Base-by-base conservation (phyloP, 2,113 vertebrate species). In the Cottus gobio region DNA sequence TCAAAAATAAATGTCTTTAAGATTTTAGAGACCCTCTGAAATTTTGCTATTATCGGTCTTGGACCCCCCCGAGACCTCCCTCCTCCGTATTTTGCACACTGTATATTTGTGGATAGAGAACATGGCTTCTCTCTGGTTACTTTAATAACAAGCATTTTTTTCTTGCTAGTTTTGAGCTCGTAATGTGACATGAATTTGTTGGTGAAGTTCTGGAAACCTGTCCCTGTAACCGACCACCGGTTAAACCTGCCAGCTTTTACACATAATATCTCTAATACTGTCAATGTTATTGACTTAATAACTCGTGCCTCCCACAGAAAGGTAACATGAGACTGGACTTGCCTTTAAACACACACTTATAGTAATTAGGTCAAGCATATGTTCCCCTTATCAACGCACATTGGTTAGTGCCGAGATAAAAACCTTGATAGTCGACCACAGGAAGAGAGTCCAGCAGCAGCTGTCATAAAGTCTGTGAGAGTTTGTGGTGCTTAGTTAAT, bases 161-260 rank as follows among this genome's bases (percentile, higher is more conserved):
- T 13, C 11, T 10, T 63, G 0, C 4, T 36, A 11, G 20, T 24
- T 56, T 64, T n/a, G n/a, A n/a, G n/a, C 11, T 10, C 4, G 12
- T 44, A 36, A 62, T 18, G 26, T 58, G 64, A 56, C 15, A 22
- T 16, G 7, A 39, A 13, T 34, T 16, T 24, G 34, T 46, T 15
- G 5, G 1, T 30, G 18, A 74, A 18, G 3, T 28, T 31, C 16
- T 31, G 58, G 39, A 70, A 64, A 65, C 42, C 7, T 54, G 16
- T 34, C n/a, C 50, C 56, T 70, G 22, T 69, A 62, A 71, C 85
- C 31, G 31, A 31, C n/a, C n/a, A n/a, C n/a, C n/a, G 22, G 22
- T 52, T 52, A 24, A 52, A 22, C n/a, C 48, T 3, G 5, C 20
- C 50, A 54, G 52, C 52, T 54, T 24, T 54, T 12, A 56, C 24